Evolutionary conservation across 2,888 invertebrate genomes (phyloP), one percentile per base, ranked within the genome.

Genomic region (Gisinianus flammeolus): DNA sequence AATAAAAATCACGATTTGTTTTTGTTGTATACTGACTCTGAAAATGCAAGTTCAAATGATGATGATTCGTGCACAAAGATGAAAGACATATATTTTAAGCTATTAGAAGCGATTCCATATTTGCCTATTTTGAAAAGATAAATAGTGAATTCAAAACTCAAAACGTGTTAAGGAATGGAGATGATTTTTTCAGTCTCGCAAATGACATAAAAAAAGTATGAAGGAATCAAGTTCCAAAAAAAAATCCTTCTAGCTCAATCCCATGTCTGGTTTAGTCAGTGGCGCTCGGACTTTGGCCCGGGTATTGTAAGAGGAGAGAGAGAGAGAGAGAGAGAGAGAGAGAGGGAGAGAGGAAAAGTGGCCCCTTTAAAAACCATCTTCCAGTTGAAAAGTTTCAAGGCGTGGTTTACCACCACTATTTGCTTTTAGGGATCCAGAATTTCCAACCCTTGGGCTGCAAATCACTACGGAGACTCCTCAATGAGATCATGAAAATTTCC

Each of bases 321-420:
- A 44, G 5, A 62, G 62, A 62, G 62, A 62, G 62, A 62, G 22
- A 62, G 62, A 62, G 62, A 62, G 44, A 44, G 62, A 62, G 62
- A 26, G 26, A 62, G 24, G 22, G 22, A 4, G 10, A 33, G 62
- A 31, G 24, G 35, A 26, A 62, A 74, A 74, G 64, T 64, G 64
- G 66, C 33, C 73, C 73, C 73, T 44, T 74, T 31, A 24, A 44
- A 74, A n/a, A 35, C 31, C 30, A 66, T 66, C 64, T 66, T 66
- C 64, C 64, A 66, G 16, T 66, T 8, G 58, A 24, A 28, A 22
- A 58, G 72, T 73, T 68, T 67, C 33, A 69, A 78, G 78, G 78
- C 70, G 78, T 78, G 78, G 78, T 74, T 74, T 54, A 64, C 52
- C 69, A 52, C 70, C 58, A 58, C 79, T 79, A 79, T 79, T 79